phyloP scores from a whole-genome alignment of 2,888 invertebrate genomes.

The Eulithis testata region DNA sequence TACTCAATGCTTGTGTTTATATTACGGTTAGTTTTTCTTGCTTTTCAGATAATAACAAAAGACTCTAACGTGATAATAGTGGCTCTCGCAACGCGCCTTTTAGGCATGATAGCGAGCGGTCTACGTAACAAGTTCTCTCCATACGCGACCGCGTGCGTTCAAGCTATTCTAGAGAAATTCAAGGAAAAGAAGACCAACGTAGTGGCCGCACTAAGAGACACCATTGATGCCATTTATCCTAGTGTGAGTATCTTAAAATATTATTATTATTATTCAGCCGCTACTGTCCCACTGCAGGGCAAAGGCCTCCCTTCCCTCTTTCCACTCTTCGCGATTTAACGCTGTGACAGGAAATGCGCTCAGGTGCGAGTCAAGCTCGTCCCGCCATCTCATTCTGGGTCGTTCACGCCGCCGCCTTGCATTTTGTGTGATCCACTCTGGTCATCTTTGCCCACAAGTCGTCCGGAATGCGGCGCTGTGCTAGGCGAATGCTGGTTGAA shows the following conservation, averaged over 20 bases:
- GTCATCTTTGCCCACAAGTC: too few relatives aligned
- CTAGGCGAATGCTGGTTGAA: too few relatives aligned
- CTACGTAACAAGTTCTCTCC: conserved; percentile 94
- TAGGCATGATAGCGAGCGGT: conserved; percentile 93
- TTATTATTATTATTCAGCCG: too few relatives aligned
- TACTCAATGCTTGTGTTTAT: neutral
- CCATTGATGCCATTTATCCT: conserved; percentile 94
- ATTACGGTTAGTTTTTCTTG: neutral
- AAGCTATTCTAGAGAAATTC: conserved; percentile 96
- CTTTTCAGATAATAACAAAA: conserved; percentile 91
- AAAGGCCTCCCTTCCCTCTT: too few relatives aligned
- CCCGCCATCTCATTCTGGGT: too few relatives aligned
- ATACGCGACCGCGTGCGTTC: conserved; percentile 91
- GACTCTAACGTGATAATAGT: conserved; percentile 98
- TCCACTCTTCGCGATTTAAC: too few relatives aligned
- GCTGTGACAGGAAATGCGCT: too few relatives aligned
- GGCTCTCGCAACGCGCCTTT: conserved; percentile 92
- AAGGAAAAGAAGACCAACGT: conserved; percentile 98
- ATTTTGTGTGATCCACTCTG: too few relatives aligned
- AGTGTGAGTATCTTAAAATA: conserved; percentile 84
- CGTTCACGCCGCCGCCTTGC: too few relatives aligned
- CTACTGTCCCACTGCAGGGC: too few relatives aligned
- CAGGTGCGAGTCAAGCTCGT: too few relatives aligned
- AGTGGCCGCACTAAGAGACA: conserved; percentile 93
- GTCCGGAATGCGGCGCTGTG: too few relatives aligned